phyloP scores from a whole-genome alignment of 1,140 invertebrate genomes.

The Monochamus saltuarius region DNA sequence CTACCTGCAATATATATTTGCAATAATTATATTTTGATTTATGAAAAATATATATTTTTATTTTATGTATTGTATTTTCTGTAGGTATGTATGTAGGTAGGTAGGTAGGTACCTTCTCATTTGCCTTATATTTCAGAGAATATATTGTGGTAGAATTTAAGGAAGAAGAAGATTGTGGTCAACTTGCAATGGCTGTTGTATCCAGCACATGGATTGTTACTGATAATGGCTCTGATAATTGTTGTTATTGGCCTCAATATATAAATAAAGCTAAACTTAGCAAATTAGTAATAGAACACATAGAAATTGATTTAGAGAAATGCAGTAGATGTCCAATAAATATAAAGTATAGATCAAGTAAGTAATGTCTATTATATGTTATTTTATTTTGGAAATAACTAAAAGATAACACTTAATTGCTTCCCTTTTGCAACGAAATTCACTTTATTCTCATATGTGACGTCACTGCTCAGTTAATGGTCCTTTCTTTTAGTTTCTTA shows the following conservation, averaged over 20 bases:
- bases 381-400: neutral
- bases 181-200: neutral
- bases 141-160: slow-evolving; percentile 5
- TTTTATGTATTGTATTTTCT: too few species aligned
- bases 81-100: too few species aligned
- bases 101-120: neutral
- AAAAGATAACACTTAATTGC: too few species aligned
- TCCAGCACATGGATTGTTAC: neutral
- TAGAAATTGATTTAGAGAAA: neutral
- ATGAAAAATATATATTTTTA: neutral
- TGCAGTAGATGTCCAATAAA: neutral
- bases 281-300: slow-evolving; percentile 6
- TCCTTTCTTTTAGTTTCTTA: too few species aligned
- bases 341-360: neutral
- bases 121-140: neutral
- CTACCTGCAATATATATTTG: neutral
- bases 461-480: too few species aligned
- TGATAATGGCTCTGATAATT: neutral
- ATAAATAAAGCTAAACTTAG: slow-evolving; percentile 1
- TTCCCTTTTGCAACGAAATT: too few species aligned
- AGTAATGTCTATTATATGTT: neutral
- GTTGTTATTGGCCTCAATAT: slow-evolving; percentile 1
- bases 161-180: neutral
- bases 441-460: too few species aligned
- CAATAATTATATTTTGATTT: neutral